A percentile compares a stretch with the other conserved stretches of the same genome.
phyloP scores from a whole-genome alignment of 2,888 invertebrate species.

The Oeneis ivallda region DNA sequence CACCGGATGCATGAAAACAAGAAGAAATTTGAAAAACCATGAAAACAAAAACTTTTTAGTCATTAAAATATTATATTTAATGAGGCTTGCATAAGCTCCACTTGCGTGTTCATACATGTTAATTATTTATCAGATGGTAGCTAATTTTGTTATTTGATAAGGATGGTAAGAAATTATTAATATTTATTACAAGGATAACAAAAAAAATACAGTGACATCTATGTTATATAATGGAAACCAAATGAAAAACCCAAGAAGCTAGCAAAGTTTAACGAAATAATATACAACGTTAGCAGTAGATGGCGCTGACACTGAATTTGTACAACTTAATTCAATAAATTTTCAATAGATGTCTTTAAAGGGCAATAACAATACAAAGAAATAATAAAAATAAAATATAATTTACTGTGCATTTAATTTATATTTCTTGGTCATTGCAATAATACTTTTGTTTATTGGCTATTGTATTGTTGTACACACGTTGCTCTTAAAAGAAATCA shows the following conservation, averaged over 20 bases:
- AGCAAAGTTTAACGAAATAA: background rate
- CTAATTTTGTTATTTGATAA: too few species aligned
- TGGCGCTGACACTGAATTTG: background rate
- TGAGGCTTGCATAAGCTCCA: too few species aligned
- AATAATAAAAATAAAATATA: background rate
- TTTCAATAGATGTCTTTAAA: background rate
- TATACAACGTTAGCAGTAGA: background rate
- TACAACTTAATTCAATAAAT: background rate
- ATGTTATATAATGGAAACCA: background rate
- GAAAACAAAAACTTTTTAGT: too few species aligned
- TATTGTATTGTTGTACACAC: too few species aligned
- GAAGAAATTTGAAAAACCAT: too few species aligned
- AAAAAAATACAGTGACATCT: conserved; percentile 2
- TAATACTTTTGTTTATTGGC: too few species aligned
- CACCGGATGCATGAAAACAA: too few species aligned
- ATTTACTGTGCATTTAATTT: background rate
- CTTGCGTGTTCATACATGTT: too few species aligned
- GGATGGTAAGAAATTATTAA: background rate
- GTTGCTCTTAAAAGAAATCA: too few species aligned
- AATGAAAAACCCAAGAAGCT: background rate
- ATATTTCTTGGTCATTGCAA: background rate
- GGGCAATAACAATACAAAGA: too few species aligned
- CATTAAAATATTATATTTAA: too few species aligned
- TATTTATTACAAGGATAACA: background rate
- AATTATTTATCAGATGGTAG: too few species aligned